Conservation (phyloP, 2,113 vertebrate species). For the Turdus rufiventris region DNA sequence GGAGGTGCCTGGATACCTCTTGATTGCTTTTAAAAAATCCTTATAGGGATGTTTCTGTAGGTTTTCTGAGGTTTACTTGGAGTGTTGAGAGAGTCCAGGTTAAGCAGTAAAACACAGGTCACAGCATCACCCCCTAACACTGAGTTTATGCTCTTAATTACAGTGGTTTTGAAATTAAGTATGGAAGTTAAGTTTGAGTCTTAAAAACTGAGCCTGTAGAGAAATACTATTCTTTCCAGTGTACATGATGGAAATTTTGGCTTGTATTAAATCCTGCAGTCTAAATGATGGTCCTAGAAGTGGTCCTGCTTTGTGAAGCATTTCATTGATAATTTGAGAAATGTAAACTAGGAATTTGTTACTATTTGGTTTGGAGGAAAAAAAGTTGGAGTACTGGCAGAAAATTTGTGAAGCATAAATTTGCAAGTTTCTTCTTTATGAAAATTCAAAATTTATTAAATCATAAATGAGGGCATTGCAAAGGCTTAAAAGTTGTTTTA, state of each 20-base stretch:
- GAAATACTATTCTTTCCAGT: neutral
- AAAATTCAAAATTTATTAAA: conserved; percentile 9
- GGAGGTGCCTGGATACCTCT: neutral
- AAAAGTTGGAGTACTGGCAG: neutral
- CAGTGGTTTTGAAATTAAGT: neutral
- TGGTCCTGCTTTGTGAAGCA: neutral
- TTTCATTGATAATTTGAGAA: neutral
- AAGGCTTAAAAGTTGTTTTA: neutral
- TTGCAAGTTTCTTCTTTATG: conserved; percentile 6
- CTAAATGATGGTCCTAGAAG: neutral
- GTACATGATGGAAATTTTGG: neutral
- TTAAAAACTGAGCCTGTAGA: neutral
- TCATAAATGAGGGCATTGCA: neutral
- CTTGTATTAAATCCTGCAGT: neutral
- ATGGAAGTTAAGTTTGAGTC: neutral
- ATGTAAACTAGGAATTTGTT: neutral
- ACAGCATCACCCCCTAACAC: neutral
- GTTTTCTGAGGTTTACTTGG: neutral
- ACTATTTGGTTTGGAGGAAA: neutral
- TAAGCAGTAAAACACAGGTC: neutral
- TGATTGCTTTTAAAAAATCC: neutral
- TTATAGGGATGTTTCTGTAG: neutral
- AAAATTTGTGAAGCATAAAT: neutral
- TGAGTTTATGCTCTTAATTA: neutral
- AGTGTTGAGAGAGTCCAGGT: neutral